phyloP scores from a whole-genome alignment of 2,888 invertebrate genomes.

The Caenorhabditis panamensis region DNA sequence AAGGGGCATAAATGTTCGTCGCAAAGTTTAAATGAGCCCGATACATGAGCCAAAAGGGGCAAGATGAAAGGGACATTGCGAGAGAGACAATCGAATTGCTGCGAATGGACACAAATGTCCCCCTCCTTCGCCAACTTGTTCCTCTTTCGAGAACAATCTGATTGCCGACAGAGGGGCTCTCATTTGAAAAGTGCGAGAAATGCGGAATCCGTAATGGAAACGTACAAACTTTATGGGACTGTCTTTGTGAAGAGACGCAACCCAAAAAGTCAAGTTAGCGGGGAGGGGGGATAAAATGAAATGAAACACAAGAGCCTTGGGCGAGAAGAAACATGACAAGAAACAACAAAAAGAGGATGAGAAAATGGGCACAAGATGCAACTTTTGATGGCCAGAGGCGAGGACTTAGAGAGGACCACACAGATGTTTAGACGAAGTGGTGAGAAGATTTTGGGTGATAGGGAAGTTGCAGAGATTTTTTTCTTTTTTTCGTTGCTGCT shows the following conservation, averaged over 20 bases:
- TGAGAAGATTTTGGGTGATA: no score
- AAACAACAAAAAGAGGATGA: background rate
- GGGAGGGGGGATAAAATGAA: background rate
- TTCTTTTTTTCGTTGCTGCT: no score
- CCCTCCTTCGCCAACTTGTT: constrained; percentile 11
- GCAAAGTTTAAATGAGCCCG: constrained; percentile 39
- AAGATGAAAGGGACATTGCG: background rate
- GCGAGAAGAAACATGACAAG: background rate
- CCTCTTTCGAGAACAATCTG: constrained; percentile 10
- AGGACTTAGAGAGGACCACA: background rate
- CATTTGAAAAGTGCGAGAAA: background rate
- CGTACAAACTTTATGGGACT: background rate
- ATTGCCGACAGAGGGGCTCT: constrained; percentile 1
- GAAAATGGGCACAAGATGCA: constrained; percentile 13
- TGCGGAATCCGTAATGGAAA: background rate
- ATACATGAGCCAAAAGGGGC: constrained; percentile 18
- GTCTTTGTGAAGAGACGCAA: background rate
- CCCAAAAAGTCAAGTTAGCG: background rate
- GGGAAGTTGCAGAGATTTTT: no score
- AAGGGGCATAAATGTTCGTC: background rate
- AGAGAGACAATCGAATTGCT: constrained; percentile 45
- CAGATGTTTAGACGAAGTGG: no score
- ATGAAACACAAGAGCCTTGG: constrained; percentile 5
- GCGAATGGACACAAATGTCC: constrained; percentile 16
- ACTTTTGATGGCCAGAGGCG: constrained; percentile 16